Evolutionary conservation across 2,113 vertebrate genomes (phyloP), one percentile per base, ranked within the genome.

Genomic region (Calypte anna): DNA sequence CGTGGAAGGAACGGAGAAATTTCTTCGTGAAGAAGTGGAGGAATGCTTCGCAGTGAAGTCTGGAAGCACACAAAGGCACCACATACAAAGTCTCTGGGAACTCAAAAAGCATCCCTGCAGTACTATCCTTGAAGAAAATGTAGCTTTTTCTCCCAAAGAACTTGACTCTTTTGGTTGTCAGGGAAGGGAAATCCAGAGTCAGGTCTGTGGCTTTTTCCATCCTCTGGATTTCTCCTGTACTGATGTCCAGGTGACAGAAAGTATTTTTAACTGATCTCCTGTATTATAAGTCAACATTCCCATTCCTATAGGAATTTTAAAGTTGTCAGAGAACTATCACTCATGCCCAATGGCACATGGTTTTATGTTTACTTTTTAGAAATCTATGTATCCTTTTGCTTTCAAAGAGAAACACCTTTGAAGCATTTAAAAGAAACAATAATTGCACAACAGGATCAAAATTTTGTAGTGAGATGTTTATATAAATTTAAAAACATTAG

Each of bases 311-410:
- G 27, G 44, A 84, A 74, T 81, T 75, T 57, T 50, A 76, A 61
- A 38, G 38, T 25, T 82, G 61, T 68, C 54, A 76, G 58, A 95
- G 55, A 81, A 73, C 44, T 59, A 57, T 50, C 44, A 61, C 57
- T 36, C 30, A 63, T 77, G 54, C 24, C 40, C 51, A 25, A 66
- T 11, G 30, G 66, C 48, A 74, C 33, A 66, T n/a, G 27, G 33
- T 77, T 91, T 58, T 58, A 25, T 21, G 74, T 66, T 80, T 79
- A 55, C 74, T 89, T 94, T 48, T 51, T 76, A 90, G 62, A 58
- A 91, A 78, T 36, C 46, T 63, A 46, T 31, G 57, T 57, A 88
- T 64, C 9, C 54, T 92, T 87, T 82, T 77, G 95, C 91, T 96
- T 92, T 90, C 55, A 93, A 96, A 74, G 43, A 77, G 53, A 80